A percentile compares a stretch with the other conserved stretches of the same genome.
Evolutionary conservation across 2,888 invertebrate species (phyloP).

Genomic region (Prenolepis imparis): DNA sequence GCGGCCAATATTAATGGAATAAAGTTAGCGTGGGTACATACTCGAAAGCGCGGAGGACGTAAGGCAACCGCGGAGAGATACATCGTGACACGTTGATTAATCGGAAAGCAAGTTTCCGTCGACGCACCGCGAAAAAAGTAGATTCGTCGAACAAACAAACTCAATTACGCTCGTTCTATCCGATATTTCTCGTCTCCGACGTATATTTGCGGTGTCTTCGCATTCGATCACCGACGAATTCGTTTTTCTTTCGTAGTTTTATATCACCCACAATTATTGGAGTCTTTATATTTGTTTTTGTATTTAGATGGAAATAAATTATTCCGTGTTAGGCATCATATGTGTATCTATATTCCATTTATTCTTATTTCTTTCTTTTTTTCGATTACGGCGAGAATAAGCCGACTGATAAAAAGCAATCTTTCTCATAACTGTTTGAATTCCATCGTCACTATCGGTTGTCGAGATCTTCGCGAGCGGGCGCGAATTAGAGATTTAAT

Average conservation of each 20-base stretch:
- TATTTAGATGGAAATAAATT: not conserved
- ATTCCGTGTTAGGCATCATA: not conserved
- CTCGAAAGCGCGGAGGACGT: constrained; percentile 40
- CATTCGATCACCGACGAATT: constrained; percentile 13
- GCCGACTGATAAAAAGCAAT: constrained; percentile 37
- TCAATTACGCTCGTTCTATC: constrained; percentile 46
- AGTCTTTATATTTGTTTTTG: not conserved
- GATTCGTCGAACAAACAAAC: constrained; percentile 45
- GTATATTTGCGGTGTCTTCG: not conserved
- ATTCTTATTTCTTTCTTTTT: constrained; percentile 4
- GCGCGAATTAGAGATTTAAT: constrained; percentile 73
- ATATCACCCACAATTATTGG: not conserved
- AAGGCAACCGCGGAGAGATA: constrained; percentile 53
- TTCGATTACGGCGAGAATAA: constrained; percentile 12
- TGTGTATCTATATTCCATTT: not conserved
- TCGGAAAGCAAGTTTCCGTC: constrained; percentile 51
- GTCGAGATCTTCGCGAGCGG: constrained; percentile 48
- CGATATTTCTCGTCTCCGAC: constrained; percentile 41
- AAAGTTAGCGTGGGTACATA: constrained; percentile 40
- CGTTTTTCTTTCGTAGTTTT: not conserved
- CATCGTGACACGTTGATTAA: constrained; percentile 54
- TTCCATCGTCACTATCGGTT: constrained; percentile 45
- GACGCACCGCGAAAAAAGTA: constrained; percentile 48
- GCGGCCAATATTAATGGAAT: constrained; percentile 55
- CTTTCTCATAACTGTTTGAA: constrained; percentile 52